Evolutionary conservation across 2,797 vertebrate genomes (phyloP).

Genomic region (Gobionotothen gibberifrons): DNA sequence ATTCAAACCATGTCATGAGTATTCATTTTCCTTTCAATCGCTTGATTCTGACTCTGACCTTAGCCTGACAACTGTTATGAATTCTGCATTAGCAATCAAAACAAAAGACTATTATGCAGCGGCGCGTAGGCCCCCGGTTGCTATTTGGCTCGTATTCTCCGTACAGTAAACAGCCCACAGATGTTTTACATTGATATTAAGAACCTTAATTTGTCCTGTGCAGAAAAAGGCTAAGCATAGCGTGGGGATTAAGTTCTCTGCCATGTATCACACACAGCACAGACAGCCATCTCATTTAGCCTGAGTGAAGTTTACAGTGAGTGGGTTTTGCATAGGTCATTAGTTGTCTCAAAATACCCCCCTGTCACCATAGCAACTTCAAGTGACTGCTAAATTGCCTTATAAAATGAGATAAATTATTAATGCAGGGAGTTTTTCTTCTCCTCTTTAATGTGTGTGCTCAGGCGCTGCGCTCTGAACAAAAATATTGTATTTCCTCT

Average conservation of each 20-base stretch:
- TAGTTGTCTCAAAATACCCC: constrained; percentile 82
- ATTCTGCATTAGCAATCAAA: constrained; percentile 79
- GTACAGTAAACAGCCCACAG: constrained; percentile 80
- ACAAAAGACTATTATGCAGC: constrained; percentile 76
- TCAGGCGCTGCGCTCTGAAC: constrained; percentile 48
- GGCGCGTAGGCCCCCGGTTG: constrained; percentile 50
- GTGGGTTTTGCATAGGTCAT: constrained; percentile 83
- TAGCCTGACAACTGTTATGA: constrained; percentile 77
- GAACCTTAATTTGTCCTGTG: constrained; percentile 78
- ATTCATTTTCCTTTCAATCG: constrained; percentile 61
- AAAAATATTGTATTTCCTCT: constrained; percentile 54
- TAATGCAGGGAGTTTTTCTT: constrained; percentile 68
- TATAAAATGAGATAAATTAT: constrained; percentile 81
- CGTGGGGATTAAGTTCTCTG: constrained; percentile 76
- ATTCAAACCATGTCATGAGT: constrained; percentile 61
- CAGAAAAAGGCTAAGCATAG: constrained; percentile 72
- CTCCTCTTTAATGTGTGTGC: constrained; percentile 58
- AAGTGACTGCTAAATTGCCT: constrained; percentile 80
- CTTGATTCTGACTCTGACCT: constrained; percentile 52
- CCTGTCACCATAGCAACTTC: constrained; percentile 83
- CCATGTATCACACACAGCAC: constrained; percentile 76
- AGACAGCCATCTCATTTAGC: constrained; percentile 79
- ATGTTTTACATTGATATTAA: constrained; percentile 84
- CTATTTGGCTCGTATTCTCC: constrained; percentile 72
- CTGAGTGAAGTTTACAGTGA: constrained; percentile 82